These are phyloP conservation scores for Laticauda laticaudata DNA, from an alignment of 2,113 vertebrate genomes.

Conservation along the genomic window DNA sequence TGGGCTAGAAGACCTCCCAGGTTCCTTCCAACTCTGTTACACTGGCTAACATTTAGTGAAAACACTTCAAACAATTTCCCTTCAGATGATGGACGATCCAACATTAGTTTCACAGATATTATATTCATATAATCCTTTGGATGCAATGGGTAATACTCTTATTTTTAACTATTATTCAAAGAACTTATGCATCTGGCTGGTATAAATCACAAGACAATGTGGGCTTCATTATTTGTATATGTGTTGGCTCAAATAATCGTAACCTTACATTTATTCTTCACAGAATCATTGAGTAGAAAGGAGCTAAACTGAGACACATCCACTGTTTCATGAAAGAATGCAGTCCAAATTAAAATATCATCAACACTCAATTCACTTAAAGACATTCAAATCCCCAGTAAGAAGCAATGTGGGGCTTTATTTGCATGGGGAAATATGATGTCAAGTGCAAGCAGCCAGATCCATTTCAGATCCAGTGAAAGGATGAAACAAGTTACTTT, in stretches of 20 bases:
- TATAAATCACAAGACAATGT: not conserved
- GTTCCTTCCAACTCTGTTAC: not conserved
- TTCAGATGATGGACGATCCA: not conserved
- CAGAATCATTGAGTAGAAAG: not conserved
- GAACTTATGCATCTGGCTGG: not conserved
- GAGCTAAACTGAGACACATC: not conserved
- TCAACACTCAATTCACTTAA: not conserved
- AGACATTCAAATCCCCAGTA: not conserved
- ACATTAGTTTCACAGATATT: not conserved
- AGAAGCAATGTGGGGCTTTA: not conserved
- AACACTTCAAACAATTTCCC: not conserved
- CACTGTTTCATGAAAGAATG: not conserved
- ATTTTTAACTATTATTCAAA: not conserved
- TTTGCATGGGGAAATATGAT: not conserved
- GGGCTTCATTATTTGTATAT: not conserved
- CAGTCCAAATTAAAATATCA: not conserved
- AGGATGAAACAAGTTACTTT: not conserved
- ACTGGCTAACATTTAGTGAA: not conserved
- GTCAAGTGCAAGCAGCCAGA: not conserved
- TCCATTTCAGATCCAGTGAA: not conserved
- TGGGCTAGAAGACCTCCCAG: not conserved
- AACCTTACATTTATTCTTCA: not conserved
- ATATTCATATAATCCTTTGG: not conserved
- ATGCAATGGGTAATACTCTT: not conserved
- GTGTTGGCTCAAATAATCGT: not conserved